Evolutionary conservation across 2,113 vertebrate genomes (phyloP).

Genomic region (Colossoma macropomum): DNA sequence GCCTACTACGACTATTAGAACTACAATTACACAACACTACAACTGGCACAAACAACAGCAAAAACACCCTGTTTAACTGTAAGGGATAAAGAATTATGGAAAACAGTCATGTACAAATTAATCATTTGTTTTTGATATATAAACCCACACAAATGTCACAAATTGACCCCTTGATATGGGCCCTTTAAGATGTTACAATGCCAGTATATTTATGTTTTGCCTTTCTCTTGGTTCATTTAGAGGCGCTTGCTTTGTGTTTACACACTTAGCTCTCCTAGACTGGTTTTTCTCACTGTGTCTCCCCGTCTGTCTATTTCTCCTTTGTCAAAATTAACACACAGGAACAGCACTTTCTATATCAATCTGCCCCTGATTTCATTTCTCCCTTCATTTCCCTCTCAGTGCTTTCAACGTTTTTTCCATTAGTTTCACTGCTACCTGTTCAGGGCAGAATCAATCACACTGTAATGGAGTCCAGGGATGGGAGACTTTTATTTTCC

Average conservation of each 20-base stretch:
- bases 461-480: neutral
- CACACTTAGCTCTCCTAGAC: neutral
- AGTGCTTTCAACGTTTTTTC: neutral
- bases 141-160: too few species aligned
- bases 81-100: too few species aligned
- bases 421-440: conserved; percentile 18
- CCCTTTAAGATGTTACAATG: too few species aligned
- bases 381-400: conserved; percentile 6
- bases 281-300: neutral
- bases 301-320: neutral
- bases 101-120: too few species aligned
- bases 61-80: too few species aligned
- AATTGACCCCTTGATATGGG: too few species aligned
- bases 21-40: too few species aligned
- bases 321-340: neutral
- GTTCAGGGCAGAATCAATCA: neutral
- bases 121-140: too few species aligned
- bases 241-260: neutral
- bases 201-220: neutral
- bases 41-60: too few species aligned
- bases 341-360: neutral
- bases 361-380: conserved; percentile 16
- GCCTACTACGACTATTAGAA: too few species aligned
- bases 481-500: neutral
- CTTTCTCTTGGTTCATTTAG: neutral